A percentile compares a stretch with the other conserved stretches of the same genome.
phyloP scores from a whole-genome alignment of 37 sponge, comb jelly and placozoan genomes.

The Aphrocallistes beatrix region DNA sequence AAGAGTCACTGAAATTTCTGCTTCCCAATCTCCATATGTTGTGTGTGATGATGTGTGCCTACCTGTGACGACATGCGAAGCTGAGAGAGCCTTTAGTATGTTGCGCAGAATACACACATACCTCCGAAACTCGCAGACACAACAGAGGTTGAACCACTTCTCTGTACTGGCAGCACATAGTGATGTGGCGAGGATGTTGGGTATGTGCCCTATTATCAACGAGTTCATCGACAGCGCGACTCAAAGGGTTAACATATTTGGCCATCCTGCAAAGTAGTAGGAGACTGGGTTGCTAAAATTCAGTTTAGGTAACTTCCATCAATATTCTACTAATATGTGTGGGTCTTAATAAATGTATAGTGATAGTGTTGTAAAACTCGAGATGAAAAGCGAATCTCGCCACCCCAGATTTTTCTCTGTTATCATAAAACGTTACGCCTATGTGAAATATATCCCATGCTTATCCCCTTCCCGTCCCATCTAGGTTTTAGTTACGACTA shows the following conservation, averaged over 20 bases:
- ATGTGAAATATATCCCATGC: neutral
- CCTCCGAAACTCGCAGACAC: constrained; percentile 10
- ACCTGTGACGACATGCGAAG: constrained; percentile 17
- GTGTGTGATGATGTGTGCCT: constrained; percentile 15
- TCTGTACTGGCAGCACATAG: constrained; percentile 17
- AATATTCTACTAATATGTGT: neutral
- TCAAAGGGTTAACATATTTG: constrained; percentile 13
- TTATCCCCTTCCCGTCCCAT: neutral
- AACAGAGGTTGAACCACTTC: constrained; percentile 17
- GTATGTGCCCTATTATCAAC: constrained; percentile 10
- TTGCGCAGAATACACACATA: constrained; percentile 8
- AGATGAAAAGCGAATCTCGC: neutral
- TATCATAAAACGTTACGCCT: constrained; percentile 16
- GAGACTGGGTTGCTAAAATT: neutral
- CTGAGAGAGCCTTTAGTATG: constrained; percentile 16
- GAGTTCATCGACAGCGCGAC: constrained; percentile 7
- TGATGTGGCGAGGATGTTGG: constrained; percentile 15
- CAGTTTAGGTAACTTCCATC: neutral
- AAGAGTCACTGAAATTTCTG: constrained; percentile 13
- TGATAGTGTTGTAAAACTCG: neutral
- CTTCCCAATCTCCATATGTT: constrained; percentile 12
- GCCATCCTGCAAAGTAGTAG: neutral
- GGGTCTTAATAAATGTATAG: constrained; percentile 5
- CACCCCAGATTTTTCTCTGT: constrained; percentile 13
- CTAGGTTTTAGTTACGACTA: too few species aligned